phyloP scores from a whole-genome alignment of 2,113 vertebrate genomes.

The Vidua macroura region DNA sequence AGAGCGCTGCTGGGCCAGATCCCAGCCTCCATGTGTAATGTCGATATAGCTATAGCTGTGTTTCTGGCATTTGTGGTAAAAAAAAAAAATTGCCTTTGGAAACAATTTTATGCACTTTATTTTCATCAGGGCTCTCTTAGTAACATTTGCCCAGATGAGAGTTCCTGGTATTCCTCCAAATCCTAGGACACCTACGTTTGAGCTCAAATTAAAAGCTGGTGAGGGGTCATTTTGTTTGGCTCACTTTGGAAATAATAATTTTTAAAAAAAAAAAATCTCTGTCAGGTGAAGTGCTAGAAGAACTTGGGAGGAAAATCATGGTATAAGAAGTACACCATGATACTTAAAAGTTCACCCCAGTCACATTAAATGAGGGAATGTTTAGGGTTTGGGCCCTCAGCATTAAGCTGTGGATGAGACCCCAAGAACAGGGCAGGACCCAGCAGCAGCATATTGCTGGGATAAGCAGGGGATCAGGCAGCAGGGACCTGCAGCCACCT shows the following conservation, averaged over 20 bases:
- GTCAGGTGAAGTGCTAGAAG: background rate
- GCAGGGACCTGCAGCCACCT: background rate
- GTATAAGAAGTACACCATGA: background rate
- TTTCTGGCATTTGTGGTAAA: background rate
- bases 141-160: background rate
- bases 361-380: background rate
- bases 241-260: background rate
- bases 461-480: background rate
- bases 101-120: background rate
- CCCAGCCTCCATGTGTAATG: background rate
- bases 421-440: background rate
- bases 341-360: background rate
- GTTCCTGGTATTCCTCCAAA: background rate
- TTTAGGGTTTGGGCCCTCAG: background rate
- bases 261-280: background rate
- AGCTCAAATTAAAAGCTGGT: background rate
- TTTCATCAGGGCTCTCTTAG: background rate
- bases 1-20: background rate
- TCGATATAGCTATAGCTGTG: background rate
- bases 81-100: background rate
- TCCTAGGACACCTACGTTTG: background rate
- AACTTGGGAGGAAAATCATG: background rate
- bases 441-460: background rate
- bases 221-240: background rate
- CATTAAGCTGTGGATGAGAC: background rate